Percentiles rank a stretch among this genome's conserved stretches.
These are phyloP conservation scores for Papilio polytes DNA, from an alignment of 1,140 invertebrate genomes.

Conservation along the genomic window DNA sequence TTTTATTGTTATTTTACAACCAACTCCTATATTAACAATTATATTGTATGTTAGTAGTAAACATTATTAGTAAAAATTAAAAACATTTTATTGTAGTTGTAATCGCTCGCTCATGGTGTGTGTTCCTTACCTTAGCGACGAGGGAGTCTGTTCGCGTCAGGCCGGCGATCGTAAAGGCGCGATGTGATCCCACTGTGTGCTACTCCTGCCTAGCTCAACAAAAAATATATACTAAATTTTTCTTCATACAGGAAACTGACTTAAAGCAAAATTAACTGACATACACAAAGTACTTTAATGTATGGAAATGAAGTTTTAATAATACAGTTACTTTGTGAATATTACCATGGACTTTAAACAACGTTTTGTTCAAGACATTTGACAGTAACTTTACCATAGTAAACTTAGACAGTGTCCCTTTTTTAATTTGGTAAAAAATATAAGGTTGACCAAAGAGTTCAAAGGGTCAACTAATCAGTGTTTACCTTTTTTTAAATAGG, in stretches of 20 bases:
- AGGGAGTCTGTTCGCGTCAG: slow-evolving; percentile 68
- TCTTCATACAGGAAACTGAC: slow-evolving; percentile 43
- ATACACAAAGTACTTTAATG: slow-evolving; percentile 9
- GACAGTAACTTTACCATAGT: too few species aligned
- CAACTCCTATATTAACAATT: too few species aligned
- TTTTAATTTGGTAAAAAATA: too few species aligned
- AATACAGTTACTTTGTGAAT: background rate
- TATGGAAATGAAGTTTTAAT: background rate
- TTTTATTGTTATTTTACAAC: too few species aligned
- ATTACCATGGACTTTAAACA: background rate
- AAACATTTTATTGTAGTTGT: background rate
- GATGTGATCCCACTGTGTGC: slow-evolving; percentile 62
- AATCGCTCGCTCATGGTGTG: slow-evolving; percentile 46
- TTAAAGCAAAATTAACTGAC: slow-evolving; percentile 40
- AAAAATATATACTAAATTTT: slow-evolving; percentile 42
- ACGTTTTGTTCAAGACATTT: too few species aligned
- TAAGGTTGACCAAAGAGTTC: too few species aligned
- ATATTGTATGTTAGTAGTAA: too few species aligned
- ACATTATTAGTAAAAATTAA: background rate
- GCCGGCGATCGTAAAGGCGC: slow-evolving; percentile 69
- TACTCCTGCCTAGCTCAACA: slow-evolving; percentile 48
- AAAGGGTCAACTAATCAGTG: too few species aligned
- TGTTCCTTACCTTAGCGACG: slow-evolving; percentile 29
- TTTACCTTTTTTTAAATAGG: too few species aligned
- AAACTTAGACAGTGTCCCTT: too few species aligned